Base-by-base conservation (phyloP, 2,113 vertebrate species). In the Sminthopsis crassicaudata region DNA sequence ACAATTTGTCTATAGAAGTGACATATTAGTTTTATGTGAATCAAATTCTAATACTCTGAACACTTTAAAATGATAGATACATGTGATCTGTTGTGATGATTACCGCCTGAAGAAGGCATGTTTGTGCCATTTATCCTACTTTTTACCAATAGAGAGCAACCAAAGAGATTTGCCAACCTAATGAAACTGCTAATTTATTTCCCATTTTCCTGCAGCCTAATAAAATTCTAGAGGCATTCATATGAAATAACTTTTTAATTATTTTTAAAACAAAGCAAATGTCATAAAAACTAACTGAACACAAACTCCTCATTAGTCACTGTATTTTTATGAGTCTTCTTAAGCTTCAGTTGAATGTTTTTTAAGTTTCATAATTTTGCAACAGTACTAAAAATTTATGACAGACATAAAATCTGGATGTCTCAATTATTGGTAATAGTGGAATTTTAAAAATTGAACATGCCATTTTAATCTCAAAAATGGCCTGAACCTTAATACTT, bases 1-100 rank as follows among this genome's bases (percentile, higher is more conserved):
- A 6, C n/a, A 95, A 96, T 96, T 46, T 53, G 14, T 26, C 92
- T 50, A 97, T 93, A 95, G 92, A 94, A 91, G 92, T 60, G 22
- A 95, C 6, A 93, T 30, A 57, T 30, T 90, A 0, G 90, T 88
- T 95, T 95, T 91, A 22, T n/a, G 91, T 90, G 94, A 60, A 22
- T 16, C 30, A 96, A 96, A 48, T 8, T 84, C 6, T 16, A 42
- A 16, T 19, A 42, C 6, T n/a, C 30, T 76, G 67, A 76, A n/a
- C 67, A 22, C 36, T n/a, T 16, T 8, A 84, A 84, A 84, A 76
- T 19, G 22, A 19, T 84, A 84, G 19, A 84, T 23, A 84, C 12
- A 67, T 42, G n/a, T 42, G 19, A 84, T 42, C 6, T 84, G 19
- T n/a, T 76, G 36, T 84, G 2, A 84, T n/a, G 30, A 67, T 12